Percentiles rank a stretch among this genome's conserved stretches.
phyloP scores from a whole-genome alignment of 2,888 invertebrate genomes.

The Zhuqinia jingwanae region DNA sequence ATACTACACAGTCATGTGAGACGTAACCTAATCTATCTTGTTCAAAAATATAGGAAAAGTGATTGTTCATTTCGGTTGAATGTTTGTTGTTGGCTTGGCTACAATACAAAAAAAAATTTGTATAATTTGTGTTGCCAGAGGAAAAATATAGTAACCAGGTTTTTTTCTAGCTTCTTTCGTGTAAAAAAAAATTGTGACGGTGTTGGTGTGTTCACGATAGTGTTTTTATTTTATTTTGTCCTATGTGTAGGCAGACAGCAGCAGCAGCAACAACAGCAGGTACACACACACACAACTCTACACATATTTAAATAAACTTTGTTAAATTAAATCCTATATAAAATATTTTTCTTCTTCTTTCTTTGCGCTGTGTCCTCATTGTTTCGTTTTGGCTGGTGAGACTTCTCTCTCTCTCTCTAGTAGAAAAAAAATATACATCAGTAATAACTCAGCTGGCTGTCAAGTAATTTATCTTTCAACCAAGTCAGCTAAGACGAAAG shows the following conservation, averaged over 20 bases:
- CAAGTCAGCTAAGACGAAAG: slow-evolving; percentile 40
- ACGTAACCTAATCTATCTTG: slow-evolving; percentile 9
- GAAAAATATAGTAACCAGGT: slow-evolving; percentile 46
- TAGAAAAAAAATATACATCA: not conserved
- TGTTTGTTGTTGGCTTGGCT: not conserved
- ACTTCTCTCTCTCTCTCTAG: not conserved
- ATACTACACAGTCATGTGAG: not conserved
- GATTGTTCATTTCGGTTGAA: not conserved
- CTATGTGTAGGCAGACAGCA: not conserved
- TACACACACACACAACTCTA: too few species aligned
- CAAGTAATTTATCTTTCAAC: slow-evolving; percentile 60
- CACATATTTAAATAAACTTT: slow-evolving; percentile 2
- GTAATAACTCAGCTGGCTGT: slow-evolving; percentile 56
- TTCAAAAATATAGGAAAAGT: not conserved
- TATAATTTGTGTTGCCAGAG: slow-evolving; percentile 38
- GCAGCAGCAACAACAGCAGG: too few species aligned
- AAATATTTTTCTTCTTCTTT: not conserved
- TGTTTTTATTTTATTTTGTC: not conserved
- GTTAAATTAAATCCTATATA: slow-evolving; percentile 12
- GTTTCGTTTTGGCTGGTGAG: slow-evolving; percentile 1
- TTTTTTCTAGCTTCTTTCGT: slow-evolving; percentile 12
- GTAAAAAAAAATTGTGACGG: too few species aligned
- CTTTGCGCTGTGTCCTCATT: slow-evolving; percentile 9
- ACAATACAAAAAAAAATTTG: not conserved
- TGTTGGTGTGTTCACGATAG: not conserved